Conservation (phyloP, 2,113 vertebrate species). For the Azemiops feae region DNA sequence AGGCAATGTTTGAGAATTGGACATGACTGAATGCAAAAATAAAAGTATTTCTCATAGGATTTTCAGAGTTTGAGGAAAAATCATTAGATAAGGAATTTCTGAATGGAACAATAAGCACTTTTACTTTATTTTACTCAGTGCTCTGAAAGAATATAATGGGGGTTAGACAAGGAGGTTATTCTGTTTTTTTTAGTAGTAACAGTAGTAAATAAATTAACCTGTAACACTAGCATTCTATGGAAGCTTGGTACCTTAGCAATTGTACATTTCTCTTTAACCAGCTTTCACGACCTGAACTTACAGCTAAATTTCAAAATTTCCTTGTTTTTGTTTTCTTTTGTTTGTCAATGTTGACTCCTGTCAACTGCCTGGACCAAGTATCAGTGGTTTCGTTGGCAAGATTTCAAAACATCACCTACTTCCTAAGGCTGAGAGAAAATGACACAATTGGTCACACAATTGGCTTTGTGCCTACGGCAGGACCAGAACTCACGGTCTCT, state of each 20-base stretch:
- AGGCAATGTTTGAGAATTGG: background rate
- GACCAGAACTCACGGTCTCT: background rate
- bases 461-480: background rate
- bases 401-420: background rate
- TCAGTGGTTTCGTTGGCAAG: background rate
- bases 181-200: background rate
- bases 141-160: background rate
- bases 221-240: background rate
- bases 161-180: background rate
- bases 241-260: background rate
- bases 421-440: background rate
- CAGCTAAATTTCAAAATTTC: background rate
- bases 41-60: background rate
- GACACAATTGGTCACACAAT: background rate
- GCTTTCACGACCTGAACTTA: background rate
- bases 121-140: background rate
- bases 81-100: background rate
- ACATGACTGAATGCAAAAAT: background rate
- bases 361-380: background rate
- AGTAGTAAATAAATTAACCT: background rate
- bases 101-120: background rate
- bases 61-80: background rate
- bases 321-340: background rate
- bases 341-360: background rate
- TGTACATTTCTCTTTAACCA: background rate